Evolutionary conservation across 2,113 vertebrate species (phyloP).

Genomic region (Aptenodytes patagonicus): DNA sequence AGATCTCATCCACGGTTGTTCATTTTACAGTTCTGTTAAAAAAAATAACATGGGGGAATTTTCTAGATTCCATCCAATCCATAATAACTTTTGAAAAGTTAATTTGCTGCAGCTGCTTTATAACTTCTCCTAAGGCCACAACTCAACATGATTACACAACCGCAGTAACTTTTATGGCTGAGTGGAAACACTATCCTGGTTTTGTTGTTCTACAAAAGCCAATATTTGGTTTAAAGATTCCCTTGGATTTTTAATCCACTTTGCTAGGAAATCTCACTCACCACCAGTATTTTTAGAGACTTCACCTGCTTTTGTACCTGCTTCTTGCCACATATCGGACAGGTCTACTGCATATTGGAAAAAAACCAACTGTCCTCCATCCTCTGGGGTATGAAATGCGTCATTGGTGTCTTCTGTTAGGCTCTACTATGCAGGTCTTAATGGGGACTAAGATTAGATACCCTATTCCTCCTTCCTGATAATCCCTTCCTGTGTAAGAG

Average conservation of each 20-base stretch:
- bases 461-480: neutral
- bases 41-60: constrained; percentile 1
- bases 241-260: constrained; percentile 52
- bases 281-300: neutral
- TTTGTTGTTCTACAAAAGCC: constrained; percentile 56
- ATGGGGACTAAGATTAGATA: neutral
- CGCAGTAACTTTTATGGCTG: constrained; percentile 46
- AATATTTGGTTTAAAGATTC: constrained; percentile 53
- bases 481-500: neutral
- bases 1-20: neutral
- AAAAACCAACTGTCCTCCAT: neutral
- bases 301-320: neutral
- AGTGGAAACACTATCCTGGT: constrained; percentile 45
- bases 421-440: neutral
- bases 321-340: neutral
- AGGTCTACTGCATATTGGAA: neutral
- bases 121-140: constrained; percentile 57
- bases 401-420: neutral
- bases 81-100: constrained; percentile 58
- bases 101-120: constrained; percentile 63
- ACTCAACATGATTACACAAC: constrained; percentile 59
- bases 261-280: neutral
- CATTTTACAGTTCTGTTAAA: neutral
- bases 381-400: neutral
- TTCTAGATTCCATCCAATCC: constrained; percentile 52